Conservation (phyloP, 2,113 vertebrate species). For the Emydocephalus ijimae region DNA sequence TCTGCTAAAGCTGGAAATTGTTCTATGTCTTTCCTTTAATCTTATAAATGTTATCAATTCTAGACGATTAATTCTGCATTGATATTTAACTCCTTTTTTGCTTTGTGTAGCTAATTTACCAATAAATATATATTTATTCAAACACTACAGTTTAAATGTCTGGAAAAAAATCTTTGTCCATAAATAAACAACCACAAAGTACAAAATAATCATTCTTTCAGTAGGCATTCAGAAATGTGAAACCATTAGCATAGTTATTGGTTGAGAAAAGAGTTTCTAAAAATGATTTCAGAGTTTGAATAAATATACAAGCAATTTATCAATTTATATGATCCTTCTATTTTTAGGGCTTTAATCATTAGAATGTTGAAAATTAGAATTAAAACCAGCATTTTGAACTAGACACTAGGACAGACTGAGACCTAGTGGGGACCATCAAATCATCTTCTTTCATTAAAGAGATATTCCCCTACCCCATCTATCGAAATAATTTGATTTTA, state of each 20-base stretch:
- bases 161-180: not conserved
- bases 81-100: not conserved
- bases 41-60: not conserved
- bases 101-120: not conserved
- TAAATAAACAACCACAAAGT: not conserved
- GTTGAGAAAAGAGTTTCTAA: not conserved
- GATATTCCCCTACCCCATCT: not conserved
- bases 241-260: not conserved
- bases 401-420: not conserved
- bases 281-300: not conserved
- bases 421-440: not conserved
- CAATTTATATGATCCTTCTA: not conserved
- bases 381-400: not conserved
- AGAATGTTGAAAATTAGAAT: not conserved
- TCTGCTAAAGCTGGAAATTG: not conserved
- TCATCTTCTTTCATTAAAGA: not conserved
- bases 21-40: not conserved
- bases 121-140: not conserved
- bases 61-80: not conserved
- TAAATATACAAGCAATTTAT: not conserved
- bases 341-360: not conserved
- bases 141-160: not conserved
- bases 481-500: not conserved
- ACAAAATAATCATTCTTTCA: not conserved
- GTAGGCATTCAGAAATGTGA: not conserved